Conservation (phyloP, 2,888 invertebrate species). For the Reticulitermes lucifugus region DNA sequence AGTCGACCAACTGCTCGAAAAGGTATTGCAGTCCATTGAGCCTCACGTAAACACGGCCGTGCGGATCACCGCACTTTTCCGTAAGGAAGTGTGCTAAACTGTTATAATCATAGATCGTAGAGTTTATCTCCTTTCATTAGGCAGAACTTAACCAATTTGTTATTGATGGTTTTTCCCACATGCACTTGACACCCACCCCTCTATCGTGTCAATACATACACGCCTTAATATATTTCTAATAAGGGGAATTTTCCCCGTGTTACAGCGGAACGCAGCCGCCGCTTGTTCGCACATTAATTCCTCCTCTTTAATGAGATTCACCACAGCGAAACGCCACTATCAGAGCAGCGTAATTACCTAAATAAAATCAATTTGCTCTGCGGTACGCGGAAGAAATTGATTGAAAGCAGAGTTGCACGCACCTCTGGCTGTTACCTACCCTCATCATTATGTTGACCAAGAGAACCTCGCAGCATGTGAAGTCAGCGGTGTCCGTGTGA, state of each 20-base stretch:
- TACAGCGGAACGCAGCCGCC: not conserved
- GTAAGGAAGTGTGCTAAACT: too few species aligned
- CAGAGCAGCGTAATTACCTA: constrained; percentile 9
- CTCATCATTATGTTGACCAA: too few species aligned
- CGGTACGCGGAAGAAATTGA: constrained; percentile 6
- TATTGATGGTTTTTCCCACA: not conserved
- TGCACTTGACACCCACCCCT: not conserved
- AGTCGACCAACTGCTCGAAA: too few species aligned
- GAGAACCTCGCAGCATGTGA: too few species aligned
- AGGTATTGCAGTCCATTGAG: too few species aligned
- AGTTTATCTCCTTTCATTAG: too few species aligned
- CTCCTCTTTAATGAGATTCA: constrained; percentile 1
- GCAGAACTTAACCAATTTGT: too few species aligned
- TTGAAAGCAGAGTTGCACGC: not conserved
- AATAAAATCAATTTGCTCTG: constrained; percentile 1
- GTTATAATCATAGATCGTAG: too few species aligned
- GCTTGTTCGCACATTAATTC: not conserved
- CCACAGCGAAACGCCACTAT: constrained; percentile 1
- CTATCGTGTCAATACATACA: not conserved
- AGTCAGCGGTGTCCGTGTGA: too few species aligned
- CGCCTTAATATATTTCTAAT: not conserved
- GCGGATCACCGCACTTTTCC: too few species aligned
- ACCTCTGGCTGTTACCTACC: too few species aligned
- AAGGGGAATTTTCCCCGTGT: not conserved
- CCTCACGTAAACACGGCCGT: too few species aligned